Percentiles rank a stretch among this genome's conserved stretches.
These are phyloP conservation scores for Mustela nigripes DNA, from an alignment of 2,113 vertebrate species.

Conservation along the genomic window DNA sequence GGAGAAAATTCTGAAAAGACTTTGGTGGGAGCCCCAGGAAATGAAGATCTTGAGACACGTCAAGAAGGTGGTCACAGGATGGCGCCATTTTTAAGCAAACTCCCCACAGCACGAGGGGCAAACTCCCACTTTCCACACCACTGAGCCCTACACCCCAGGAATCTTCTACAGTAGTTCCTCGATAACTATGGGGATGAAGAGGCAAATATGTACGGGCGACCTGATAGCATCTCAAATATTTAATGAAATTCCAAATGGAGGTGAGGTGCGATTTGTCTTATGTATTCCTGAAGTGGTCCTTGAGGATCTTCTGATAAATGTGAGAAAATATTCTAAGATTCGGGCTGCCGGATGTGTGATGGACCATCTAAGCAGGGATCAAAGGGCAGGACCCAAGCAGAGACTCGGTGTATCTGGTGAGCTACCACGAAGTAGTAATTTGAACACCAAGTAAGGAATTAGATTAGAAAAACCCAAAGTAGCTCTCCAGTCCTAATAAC, in stretches of 20 bases:
- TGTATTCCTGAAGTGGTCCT: neutral
- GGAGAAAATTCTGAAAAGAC: neutral
- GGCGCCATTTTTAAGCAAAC: neutral
- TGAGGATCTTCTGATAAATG: neutral
- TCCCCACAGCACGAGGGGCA: neutral
- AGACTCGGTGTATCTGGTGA: neutral
- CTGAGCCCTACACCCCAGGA: neutral
- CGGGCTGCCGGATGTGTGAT: neutral
- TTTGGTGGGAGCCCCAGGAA: neutral
- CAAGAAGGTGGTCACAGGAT: neutral
- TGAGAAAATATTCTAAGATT: neutral
- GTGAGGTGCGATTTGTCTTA: neutral
- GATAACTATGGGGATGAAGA: neutral
- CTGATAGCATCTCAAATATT: neutral
- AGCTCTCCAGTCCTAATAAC: neutral
- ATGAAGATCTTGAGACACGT: neutral
- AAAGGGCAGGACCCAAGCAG: neutral
- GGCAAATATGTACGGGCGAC: neutral
- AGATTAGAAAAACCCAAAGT: neutral
- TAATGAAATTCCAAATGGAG: neutral
- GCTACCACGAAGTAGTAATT: neutral
- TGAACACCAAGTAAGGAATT: neutral
- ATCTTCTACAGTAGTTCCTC: neutral
- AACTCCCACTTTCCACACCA: too few species aligned
- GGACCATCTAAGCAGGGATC: neutral